These are phyloP conservation scores for Sinonovacula constricta DNA, from an alignment of 1,140 invertebrate species.

Conservation along the genomic window DNA sequence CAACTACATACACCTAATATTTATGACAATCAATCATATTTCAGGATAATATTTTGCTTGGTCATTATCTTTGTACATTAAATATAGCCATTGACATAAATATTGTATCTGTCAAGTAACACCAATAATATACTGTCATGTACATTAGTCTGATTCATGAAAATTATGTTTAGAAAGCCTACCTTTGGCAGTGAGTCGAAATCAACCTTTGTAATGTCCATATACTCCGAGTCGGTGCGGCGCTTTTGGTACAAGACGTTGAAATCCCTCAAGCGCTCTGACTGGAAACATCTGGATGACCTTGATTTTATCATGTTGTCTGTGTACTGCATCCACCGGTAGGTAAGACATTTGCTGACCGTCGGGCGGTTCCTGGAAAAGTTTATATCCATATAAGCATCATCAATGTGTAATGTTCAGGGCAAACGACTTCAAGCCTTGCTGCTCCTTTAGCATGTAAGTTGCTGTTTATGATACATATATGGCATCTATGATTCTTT, in stretches of 20 bases:
- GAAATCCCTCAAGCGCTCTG: slow-evolving; percentile 29
- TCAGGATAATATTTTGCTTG: too few species aligned
- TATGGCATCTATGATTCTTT: background rate
- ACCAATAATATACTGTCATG: too few species aligned
- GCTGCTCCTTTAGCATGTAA: background rate
- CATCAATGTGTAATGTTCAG: background rate
- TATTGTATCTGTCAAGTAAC: too few species aligned
- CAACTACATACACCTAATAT: too few species aligned
- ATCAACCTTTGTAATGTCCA: slow-evolving; percentile 4
- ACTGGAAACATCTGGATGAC: slow-evolving; percentile 15
- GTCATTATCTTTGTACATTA: too few species aligned
- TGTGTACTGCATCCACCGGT: slow-evolving; percentile 23
- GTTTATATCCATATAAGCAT: background rate
- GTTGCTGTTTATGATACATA: too few species aligned
- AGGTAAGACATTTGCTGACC: slow-evolving; percentile 33
- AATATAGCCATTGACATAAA: too few species aligned
- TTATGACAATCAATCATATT: too few species aligned
- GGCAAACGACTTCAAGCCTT: background rate
- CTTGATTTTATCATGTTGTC: slow-evolving; percentile 38
- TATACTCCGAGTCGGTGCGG: slow-evolving; percentile 9
- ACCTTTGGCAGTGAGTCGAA: slow-evolving; percentile 38
- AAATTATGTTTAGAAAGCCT: background rate
- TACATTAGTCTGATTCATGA: too few species aligned
- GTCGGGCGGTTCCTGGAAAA: slow-evolving; percentile 34
- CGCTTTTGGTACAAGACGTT: background rate